Evolutionary conservation across 2,113 vertebrate species (phyloP).

Genomic region (Cryptotis parvus): DNA sequence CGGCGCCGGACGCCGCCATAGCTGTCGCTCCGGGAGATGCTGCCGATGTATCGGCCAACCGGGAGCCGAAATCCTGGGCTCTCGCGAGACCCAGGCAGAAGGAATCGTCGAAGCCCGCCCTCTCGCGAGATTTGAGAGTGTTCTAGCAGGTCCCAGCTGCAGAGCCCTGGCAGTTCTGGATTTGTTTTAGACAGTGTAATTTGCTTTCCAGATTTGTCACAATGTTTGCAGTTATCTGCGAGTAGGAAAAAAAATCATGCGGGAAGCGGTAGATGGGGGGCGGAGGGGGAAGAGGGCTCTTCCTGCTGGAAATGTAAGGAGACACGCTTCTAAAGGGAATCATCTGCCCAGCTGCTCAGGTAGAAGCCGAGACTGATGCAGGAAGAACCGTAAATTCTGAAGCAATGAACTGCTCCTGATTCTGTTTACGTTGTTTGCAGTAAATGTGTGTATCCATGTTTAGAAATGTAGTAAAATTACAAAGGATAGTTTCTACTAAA

Average conservation of each 20-base stretch:
- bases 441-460: not conserved
- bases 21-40: constrained; percentile 22
- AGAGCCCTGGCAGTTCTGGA: accelerated
- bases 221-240: no score
- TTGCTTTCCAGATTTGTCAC: no score
- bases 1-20: not conserved
- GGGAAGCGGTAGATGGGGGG: no score
- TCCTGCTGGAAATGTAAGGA: no score
- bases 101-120: accelerated
- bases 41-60: accelerated
- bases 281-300: no score
- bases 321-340: no score
- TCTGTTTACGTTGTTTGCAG: not conserved
- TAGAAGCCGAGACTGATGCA: not conserved
- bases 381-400: not conserved
- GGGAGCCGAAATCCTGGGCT: accelerated
- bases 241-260: no score
- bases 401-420: not conserved
- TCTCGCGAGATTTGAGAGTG: accelerated
- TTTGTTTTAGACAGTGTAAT: no score
- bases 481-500: constrained; percentile 16
- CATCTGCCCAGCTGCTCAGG: not conserved
- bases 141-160: accelerated
- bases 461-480: not conserved
- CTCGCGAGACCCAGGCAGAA: constrained; percentile 54